These are phyloP conservation scores for Zaprionus davidi DNA, from an alignment of 1,140 invertebrate genomes.

Conservation along the genomic window DNA sequence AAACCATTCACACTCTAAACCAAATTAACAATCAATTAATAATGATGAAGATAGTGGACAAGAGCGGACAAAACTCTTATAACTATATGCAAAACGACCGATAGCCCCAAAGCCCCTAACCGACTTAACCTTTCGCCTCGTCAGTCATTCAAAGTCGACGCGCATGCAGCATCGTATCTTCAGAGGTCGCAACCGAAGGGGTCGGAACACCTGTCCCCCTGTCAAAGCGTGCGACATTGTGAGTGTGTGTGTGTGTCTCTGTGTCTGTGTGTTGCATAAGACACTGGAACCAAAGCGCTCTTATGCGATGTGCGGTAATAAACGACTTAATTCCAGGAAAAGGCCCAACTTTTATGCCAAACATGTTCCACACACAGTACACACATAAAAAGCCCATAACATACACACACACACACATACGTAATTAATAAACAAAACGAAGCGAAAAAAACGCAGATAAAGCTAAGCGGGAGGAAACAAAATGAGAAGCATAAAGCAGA, in stretches of 20 bases:
- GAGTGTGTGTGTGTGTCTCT: no score
- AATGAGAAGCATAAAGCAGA: constrained; percentile 16
- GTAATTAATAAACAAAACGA: constrained; percentile 61
- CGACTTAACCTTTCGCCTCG: constrained; percentile 39
- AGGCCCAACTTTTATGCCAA: constrained; percentile 38
- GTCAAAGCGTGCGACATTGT: neutral
- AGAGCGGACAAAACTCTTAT: constrained; percentile 1
- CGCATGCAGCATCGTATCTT: neutral
- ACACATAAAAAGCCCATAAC: constrained; percentile 13
- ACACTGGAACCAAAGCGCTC: constrained; percentile 27
- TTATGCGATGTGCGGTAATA: constrained; percentile 41
- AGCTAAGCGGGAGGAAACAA: constrained; percentile 6
- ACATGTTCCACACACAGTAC: constrained; percentile 29
- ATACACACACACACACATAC: constrained; percentile 38
- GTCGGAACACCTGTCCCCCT: constrained; percentile 28
- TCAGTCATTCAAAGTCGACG: constrained; percentile 35
- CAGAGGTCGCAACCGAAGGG: neutral
- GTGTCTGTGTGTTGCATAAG: constrained; percentile 22
- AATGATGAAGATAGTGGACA: neutral
- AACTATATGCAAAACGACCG: neutral
- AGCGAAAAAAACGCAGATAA: constrained; percentile 16
- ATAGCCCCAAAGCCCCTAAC: neutral
- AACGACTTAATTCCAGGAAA: constrained; percentile 51
- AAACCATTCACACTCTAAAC: neutral
- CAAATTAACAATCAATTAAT: neutral